Conservation (phyloP, 2,888 invertebrate species). For the Sminthurinus aureus region DNA sequence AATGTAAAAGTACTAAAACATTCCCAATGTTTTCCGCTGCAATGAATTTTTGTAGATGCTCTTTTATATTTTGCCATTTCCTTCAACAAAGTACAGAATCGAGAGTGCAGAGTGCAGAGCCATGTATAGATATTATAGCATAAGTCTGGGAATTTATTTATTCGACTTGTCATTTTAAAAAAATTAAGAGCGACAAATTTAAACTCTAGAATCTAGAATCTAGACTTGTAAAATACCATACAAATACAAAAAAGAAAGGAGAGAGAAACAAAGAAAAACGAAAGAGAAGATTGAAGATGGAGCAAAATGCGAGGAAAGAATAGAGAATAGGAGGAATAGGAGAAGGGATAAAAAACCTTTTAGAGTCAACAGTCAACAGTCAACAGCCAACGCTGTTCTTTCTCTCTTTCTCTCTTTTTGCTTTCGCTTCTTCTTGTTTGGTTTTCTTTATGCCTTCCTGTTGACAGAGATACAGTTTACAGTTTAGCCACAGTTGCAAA, state of each 20-base stretch:
- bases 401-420: not conserved
- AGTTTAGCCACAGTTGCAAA: no score
- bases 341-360: not conserved
- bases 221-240: not conserved
- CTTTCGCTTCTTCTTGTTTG: no score
- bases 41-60: not conserved
- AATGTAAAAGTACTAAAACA: no score
- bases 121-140: not conserved
- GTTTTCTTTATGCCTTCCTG: not conserved
- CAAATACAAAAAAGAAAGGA: not conserved
- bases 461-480: not conserved
- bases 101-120: no score
- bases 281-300: no score
- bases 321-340: not conserved
- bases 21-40: not conserved
- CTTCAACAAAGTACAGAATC: no score
- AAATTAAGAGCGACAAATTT: not conserved
- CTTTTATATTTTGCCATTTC: not conserved
- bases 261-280: not conserved
- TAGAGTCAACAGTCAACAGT: not conserved
- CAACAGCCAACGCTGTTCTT: not conserved
- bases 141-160: not conserved
- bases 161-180: not conserved
- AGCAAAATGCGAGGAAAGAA: not conserved
- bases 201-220: no score